Evolutionary conservation across 2,888 invertebrate genomes (phyloP), one percentile per base, ranked within the genome.

Genomic region (Amiota mariae): DNA sequence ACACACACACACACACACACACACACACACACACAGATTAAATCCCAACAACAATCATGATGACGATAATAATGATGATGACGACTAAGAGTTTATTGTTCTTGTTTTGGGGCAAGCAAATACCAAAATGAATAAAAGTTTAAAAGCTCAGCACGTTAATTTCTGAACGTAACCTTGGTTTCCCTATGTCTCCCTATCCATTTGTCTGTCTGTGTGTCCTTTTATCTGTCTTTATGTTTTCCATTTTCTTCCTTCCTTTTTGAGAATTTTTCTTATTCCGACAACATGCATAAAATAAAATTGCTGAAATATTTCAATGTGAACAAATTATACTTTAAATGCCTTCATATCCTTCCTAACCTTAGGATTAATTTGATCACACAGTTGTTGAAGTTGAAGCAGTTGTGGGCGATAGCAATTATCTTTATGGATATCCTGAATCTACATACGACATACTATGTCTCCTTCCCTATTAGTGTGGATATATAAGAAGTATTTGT

Each of bases 311-410:
- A 84, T 85, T 80, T 80, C 78, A 36, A 36, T 20, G 79, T 78
- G 77, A 79, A 77, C 84, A 84, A 84, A 84, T 85, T 84, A 82
- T 84, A 75, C 84, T 81, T 76, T 80, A 76, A 85, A 84, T 81
- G 78, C 73, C 77, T 70, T 57, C n/a, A 51, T 57, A 61, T 68
- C 51, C 63, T 64, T 36, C 36, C 36, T 36, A 36, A 63, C 54
- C 67, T 54, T 66, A 64, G 72, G 64, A 63, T 72, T 51, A 64
- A 64, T 64, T 72, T 46, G 61, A 47, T 68, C 36, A 36, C 36
- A 36, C 8, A 36, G 36, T 36, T 36, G 36, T 36, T 36, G 6
- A 36, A 36, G 61, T 11, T 20, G 20, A 20, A 59, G 59, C 20
- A 11, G 20, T 59, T 59, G 20, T 18, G 59, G 20, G 20, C 59